These are phyloP conservation scores for Anolis sagrei DNA, from an alignment of 2,113 vertebrate genomes.

Conservation along the genomic window DNA sequence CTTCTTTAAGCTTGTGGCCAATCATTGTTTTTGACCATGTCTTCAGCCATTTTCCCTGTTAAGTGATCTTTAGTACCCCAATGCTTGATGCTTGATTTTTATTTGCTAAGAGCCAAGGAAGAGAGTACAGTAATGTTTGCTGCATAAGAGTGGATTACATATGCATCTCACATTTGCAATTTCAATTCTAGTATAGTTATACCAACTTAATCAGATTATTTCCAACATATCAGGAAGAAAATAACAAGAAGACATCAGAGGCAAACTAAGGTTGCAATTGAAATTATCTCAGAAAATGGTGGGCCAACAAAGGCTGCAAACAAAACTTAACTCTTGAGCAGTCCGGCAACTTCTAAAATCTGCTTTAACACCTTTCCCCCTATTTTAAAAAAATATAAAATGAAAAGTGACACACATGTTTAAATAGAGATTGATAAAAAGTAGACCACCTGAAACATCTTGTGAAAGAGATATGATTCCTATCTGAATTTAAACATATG, in stretches of 20 bases:
- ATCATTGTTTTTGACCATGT: constrained; percentile 3
- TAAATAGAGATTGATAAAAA: background rate
- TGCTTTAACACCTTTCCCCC: background rate
- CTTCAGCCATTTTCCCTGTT: constrained; percentile 7
- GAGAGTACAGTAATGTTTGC: background rate
- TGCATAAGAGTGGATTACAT: background rate
- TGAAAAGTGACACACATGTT: background rate
- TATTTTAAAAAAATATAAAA: background rate
- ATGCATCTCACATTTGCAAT: background rate
- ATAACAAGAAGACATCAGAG: constrained; percentile 21
- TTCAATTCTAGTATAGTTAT: constrained; percentile 4
- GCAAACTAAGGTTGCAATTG: constrained; percentile 7
- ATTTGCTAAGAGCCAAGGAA: constrained; percentile 30
- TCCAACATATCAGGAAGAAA: constrained; percentile 23
- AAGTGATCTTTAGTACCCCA: background rate
- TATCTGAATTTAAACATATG: background rate
- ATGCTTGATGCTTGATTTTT: background rate
- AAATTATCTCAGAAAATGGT: constrained; percentile 22
- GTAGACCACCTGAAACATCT: background rate
- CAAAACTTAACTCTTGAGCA: constrained; percentile 5
- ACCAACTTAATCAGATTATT: background rate
- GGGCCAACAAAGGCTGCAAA: constrained; percentile 2
- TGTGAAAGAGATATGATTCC: background rate
- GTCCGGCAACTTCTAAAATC: background rate
- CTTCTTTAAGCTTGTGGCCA: background rate